Conservation (phyloP, 2,797 vertebrate genomes). For the Dallia pectoralis region DNA sequence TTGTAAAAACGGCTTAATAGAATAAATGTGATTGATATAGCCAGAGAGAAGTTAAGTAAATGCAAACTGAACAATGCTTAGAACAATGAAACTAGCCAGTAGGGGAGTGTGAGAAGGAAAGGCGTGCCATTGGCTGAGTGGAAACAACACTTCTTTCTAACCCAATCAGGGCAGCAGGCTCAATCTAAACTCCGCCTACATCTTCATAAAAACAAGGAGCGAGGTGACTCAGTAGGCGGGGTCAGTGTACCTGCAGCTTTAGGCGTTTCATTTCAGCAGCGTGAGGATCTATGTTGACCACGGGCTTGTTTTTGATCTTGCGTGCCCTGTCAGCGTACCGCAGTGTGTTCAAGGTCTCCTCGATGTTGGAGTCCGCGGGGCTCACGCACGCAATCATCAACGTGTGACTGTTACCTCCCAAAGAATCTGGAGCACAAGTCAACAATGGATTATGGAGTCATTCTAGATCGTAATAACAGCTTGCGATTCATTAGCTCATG, state of each 20-base stretch:
- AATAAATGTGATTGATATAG: too few species aligned
- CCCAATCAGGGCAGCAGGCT: background rate
- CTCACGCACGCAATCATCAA: slow-evolving; percentile 96
- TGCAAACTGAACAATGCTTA: too few species aligned
- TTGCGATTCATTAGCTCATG: too few species aligned
- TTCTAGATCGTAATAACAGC: background rate
- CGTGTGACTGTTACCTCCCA: slow-evolving; percentile 96
- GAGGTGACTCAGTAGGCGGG: background rate
- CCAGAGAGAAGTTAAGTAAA: too few species aligned
- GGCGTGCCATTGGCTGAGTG: too few species aligned
- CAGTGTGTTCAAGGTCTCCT: slow-evolving; percentile 94
- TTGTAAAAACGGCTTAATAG: too few species aligned
- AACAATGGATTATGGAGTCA: background rate
- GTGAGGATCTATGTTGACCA: slow-evolving; percentile 89
- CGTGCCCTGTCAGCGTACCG: slow-evolving; percentile 95
- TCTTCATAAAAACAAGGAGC: background rate
- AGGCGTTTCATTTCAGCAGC: slow-evolving; percentile 82
- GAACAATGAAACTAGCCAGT: too few species aligned
- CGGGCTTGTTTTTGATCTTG: slow-evolving; percentile 96
- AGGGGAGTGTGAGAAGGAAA: too few species aligned
- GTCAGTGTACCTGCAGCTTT: slow-evolving; percentile 76
- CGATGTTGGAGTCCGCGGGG: slow-evolving; percentile 94
- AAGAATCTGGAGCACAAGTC: slow-evolving; percentile 76
- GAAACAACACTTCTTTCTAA: too few species aligned
- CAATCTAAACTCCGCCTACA: too few species aligned